Evolutionary conservation across 1,140 invertebrate species (phyloP).

Genomic region (Campoletis sonorensis): DNA sequence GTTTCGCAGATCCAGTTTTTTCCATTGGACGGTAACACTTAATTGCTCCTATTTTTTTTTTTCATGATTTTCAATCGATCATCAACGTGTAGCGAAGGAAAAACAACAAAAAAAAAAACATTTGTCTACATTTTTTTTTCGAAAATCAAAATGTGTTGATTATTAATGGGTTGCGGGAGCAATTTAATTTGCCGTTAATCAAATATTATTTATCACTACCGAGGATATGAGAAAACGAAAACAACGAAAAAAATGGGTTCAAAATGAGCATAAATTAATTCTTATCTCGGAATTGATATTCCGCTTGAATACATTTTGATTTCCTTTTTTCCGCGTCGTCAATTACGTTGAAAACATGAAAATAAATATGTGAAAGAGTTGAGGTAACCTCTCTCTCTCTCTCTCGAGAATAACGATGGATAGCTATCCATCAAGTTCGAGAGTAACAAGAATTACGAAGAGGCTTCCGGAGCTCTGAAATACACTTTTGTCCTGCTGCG

Average conservation of each 20-base stretch:
- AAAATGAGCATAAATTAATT: too few relatives aligned
- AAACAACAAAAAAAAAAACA: too few relatives aligned
- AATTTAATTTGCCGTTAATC: too few relatives aligned
- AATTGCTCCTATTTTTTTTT: not conserved
- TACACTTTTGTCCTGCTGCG: constrained; percentile 61
- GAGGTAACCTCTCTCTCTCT: constrained; percentile 6
- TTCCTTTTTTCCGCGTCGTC: not conserved
- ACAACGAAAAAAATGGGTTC: too few relatives aligned
- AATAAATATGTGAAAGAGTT: not conserved
- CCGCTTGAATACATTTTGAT: not conserved
- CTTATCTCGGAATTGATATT: constrained; percentile 14
- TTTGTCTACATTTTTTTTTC: too few relatives aligned
- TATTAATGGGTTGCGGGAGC: too few relatives aligned
- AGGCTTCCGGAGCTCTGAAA: constrained; percentile 54
- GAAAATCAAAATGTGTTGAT: too few relatives aligned
- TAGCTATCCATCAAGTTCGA: constrained; percentile 24
- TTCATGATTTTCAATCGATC: not conserved
- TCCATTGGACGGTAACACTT: not conserved
- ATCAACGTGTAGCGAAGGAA: too few relatives aligned
- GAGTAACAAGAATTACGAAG: constrained; percentile 55
- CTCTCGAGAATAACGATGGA: constrained; percentile 1
- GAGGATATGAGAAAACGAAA: too few relatives aligned
- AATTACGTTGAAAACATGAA: not conserved
- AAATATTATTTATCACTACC: too few relatives aligned
- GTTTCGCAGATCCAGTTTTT: not conserved